Conservation (phyloP, 2,888 invertebrate genomes). For the Plebejus anna region DNA sequence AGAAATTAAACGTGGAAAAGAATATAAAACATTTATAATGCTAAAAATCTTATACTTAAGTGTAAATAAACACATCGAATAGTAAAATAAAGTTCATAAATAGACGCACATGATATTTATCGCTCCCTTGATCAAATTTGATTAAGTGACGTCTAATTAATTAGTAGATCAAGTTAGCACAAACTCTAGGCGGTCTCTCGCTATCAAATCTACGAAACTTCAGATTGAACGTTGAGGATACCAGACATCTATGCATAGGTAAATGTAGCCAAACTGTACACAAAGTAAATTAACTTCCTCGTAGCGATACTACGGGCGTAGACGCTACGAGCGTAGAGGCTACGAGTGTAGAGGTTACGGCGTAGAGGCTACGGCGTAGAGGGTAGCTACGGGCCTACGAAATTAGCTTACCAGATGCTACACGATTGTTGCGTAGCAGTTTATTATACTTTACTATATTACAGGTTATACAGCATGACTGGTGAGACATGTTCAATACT, state of each 20-base stretch:
- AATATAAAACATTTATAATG: background rate
- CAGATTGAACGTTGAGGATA: slow-evolving; percentile 4
- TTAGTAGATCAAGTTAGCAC: background rate
- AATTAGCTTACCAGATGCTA: background rate
- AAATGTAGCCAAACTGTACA: slow-evolving; percentile 8
- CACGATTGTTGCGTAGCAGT: background rate
- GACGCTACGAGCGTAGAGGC: background rate
- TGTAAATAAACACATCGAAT: no score
- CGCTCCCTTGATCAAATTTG: background rate
- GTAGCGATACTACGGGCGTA: background rate
- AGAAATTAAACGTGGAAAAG: background rate
- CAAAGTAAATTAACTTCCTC: slow-evolving; percentile 14
- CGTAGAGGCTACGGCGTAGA: slow-evolving; percentile 3
- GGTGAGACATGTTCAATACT: no score
- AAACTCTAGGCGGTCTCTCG: slow-evolving; percentile 12
- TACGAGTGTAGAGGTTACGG: no score
- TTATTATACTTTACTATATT: background rate
- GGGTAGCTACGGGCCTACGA: background rate
- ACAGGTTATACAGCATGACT: no score
- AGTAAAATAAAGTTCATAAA: background rate
- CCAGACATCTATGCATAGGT: background rate
- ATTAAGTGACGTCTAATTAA: slow-evolving; percentile 6
- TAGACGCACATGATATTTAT: background rate
- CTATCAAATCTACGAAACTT: slow-evolving; percentile 9
- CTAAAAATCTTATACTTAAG: no score